Conservation (phyloP, 1,140 invertebrate species). For the Bombus sylvicola region DNA sequence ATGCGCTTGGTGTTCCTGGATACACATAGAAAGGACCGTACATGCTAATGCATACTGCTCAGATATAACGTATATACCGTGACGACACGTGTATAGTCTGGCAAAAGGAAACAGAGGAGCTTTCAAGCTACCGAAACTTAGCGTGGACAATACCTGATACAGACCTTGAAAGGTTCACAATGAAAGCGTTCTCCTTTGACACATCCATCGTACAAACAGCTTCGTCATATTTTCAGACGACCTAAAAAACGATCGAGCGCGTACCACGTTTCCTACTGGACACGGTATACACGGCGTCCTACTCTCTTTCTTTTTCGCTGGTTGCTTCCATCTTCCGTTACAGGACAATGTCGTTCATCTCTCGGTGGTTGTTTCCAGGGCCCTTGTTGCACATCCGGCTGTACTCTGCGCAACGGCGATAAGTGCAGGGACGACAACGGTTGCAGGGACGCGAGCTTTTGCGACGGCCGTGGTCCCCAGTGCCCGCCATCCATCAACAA, state of each 20-base stretch:
- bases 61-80: too few species aligned
- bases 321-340: background rate
- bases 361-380: constrained; percentile 85
- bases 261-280: background rate
- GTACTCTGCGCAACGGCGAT: constrained; percentile 91
- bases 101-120: constrained; percentile 1
- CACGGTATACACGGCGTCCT: background rate
- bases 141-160: constrained; percentile 4
- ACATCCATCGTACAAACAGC: background rate
- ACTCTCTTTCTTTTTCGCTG: background rate
- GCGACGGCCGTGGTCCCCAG: constrained; percentile 91
- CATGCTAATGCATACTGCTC: constrained; percentile 1
- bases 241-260: background rate
- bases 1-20: too few species aligned
- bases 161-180: background rate
- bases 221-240: background rate
- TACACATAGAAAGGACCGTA: background rate
- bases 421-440: constrained; percentile 96
- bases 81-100: background rate
- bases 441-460: constrained; percentile 94
- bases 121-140: background rate
- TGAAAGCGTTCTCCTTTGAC: background rate
- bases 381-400: constrained; percentile 96
- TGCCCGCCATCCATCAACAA: constrained; percentile 95
- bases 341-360: background rate